Evolutionary conservation across 2,113 vertebrate species (phyloP), one percentile per base, ranked within the genome.

Genomic region (Carlito syrichta): DNA sequence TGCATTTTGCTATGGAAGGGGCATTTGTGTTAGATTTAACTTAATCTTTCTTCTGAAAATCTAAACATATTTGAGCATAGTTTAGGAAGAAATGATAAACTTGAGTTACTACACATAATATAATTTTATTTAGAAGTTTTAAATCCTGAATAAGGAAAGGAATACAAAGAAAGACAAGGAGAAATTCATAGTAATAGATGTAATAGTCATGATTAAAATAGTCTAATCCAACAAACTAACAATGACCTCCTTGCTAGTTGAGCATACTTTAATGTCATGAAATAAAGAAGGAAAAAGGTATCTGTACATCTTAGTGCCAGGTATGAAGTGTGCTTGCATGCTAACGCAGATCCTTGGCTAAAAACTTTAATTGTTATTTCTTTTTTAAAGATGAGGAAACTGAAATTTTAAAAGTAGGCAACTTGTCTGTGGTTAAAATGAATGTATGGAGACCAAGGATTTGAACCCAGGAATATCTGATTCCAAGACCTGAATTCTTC

Each of bases 11-110:
- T 43, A 2, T 30, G 4, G 5, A 58, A 91, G 86, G 40, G 35
- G 1, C 8, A 63, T 89, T 83, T 60, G 38, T n/a, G 58, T 85
- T 43, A 52, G 40, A 38, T 35, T 66, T 66, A 85, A 63, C 10
- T 82, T 91, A 79, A 52, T 76, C n/a, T 86, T 76, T 43, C 58
- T 97, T 81, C 20, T 89, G 52, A 82, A 89, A 89, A 78, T 43
- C 43, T 78, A 69, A 69, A 66, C 50, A 52, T 63, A 56, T 63
- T 66, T 94, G 81, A 52, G 40, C 83, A 40, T 81, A 6, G 20
- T 77, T 91, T 85, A 85, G 35, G 50, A 81, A 85, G 35, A 43
- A 81, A 48, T 52, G 81, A 30, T 90, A 52, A 43, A 14, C 19
- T 77, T 89, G 56, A 84, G 66, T 19, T 60, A 45, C 25, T 92